Conservation (phyloP, 2,113 vertebrate genomes). For the Cheilinus undulatus region DNA sequence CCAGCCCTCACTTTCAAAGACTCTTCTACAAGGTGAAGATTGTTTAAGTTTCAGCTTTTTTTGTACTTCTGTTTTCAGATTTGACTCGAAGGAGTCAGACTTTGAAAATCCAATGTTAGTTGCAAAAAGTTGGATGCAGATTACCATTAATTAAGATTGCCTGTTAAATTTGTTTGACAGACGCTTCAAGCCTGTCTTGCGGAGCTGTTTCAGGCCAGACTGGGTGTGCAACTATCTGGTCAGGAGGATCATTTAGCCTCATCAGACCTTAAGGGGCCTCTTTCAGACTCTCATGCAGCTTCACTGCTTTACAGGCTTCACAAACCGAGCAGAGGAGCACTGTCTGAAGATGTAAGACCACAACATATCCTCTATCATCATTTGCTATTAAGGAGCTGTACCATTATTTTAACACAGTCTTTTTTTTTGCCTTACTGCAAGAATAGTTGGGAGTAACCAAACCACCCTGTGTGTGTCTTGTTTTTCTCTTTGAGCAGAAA, state of each 20-base stretch:
- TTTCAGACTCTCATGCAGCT: conserved; percentile 38
- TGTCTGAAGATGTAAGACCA: conserved; percentile 80
- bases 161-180: conserved; percentile 60
- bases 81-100: neutral
- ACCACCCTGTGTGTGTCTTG: neutral
- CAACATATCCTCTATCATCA: neutral
- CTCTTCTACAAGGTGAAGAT: conserved; percentile 89
- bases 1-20: conserved; percentile 82
- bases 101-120: neutral
- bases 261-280: conserved; percentile 51
- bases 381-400: neutral
- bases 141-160: neutral
- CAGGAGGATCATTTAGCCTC: conserved; percentile 60
- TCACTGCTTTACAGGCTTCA: conserved; percentile 72
- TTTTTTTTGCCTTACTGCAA: neutral
- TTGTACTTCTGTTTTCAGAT: too few relatives aligned
- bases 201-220: conserved; percentile 83
- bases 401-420: neutral
- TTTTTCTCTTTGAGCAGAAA: conserved; percentile 60
- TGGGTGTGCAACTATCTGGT: conserved; percentile 53
- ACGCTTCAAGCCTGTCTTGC: conserved; percentile 83
- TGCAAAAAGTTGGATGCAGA: too few relatives aligned
- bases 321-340: conserved; percentile 34
- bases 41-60: too few relatives aligned
- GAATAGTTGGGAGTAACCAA: neutral